Evolutionary conservation across 2,797 vertebrate genomes (phyloP).

Genomic region (Clarias pachynema): DNA sequence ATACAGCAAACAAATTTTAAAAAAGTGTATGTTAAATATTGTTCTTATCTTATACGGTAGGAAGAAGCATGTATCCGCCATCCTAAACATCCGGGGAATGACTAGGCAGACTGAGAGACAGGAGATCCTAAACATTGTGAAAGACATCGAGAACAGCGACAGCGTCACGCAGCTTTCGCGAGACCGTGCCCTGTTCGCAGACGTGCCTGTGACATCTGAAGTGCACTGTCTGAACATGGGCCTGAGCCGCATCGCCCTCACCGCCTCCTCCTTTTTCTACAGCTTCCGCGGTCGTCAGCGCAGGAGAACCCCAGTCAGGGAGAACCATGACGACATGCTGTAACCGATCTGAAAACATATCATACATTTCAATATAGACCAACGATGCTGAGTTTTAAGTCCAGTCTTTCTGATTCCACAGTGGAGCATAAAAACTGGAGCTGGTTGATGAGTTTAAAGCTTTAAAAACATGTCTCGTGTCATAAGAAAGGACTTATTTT

Average conservation of each 20-base stretch:
- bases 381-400: not conserved
- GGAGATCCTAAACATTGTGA: slow-evolving; percentile 85
- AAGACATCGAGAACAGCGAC: slow-evolving; percentile 78
- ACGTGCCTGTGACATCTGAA: slow-evolving; percentile 82
- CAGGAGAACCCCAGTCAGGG: slow-evolving; percentile 59
- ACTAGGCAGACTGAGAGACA: slow-evolving; percentile 78
- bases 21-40: not conserved
- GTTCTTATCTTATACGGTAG: slow-evolving; percentile 55
- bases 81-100: slow-evolving; percentile 85
- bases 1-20: not conserved
- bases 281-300: slow-evolving; percentile 61
- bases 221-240: slow-evolving; percentile 80
- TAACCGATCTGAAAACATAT: slow-evolving; percentile 51
- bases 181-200: slow-evolving; percentile 79
- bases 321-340: slow-evolving; percentile 65
- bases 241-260: slow-evolving; percentile 77
- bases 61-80: slow-evolving; percentile 85
- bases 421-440: not conserved
- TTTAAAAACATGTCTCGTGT: not conserved
- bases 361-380: not conserved
- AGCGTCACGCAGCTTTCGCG: slow-evolving; percentile 58
- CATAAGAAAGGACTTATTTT: not conserved
- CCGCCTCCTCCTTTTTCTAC: slow-evolving; percentile 71
- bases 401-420: not conserved
- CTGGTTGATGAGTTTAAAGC: slow-evolving; percentile 5